A percentile compares a stretch with the other conserved stretches of the same genome.
These are phyloP conservation scores for Eunapius fragilis DNA, from an alignment of 37 sponge, comb jelly and placozoan species.

Conservation along the genomic window DNA sequence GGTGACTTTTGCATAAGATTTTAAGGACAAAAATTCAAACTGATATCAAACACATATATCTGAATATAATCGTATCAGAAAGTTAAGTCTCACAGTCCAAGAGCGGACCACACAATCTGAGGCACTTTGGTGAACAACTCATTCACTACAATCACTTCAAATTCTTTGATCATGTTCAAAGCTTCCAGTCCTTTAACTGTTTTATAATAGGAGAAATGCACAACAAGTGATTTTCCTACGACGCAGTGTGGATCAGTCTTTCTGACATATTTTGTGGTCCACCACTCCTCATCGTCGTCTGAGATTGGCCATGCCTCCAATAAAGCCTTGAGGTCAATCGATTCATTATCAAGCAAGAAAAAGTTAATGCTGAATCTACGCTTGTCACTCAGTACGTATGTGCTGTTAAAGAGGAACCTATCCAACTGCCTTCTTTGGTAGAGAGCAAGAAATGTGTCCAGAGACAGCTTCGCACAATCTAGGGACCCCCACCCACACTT, in stretches of 20 bases:
- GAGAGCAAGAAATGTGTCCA: not conserved
- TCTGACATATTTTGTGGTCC: not conserved
- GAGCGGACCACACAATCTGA: not conserved
- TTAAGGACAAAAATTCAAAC: too few relatives aligned
- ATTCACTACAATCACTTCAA: not conserved
- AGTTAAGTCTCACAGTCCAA: too few relatives aligned
- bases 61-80: too few relatives aligned
- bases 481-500: slow-evolving; percentile 1
- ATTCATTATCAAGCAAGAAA: not conserved
- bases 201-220: slow-evolving; percentile 15
- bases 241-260: not conserved
- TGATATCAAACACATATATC: too few relatives aligned
- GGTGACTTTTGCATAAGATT: too few relatives aligned
- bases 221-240: slow-evolving; percentile 1
- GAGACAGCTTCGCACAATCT: not conserved
- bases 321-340: not conserved
- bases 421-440: not conserved
- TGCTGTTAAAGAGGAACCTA: not conserved
- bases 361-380: slow-evolving; percentile 18
- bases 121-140: not conserved
- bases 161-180: not conserved
- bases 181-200: not conserved
- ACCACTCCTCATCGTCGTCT: slow-evolving; percentile 14
- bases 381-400: not conserved
- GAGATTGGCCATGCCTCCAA: not conserved